Conservation (phyloP, 2,797 vertebrate genomes). For the Anguilla anguilla region DNA sequence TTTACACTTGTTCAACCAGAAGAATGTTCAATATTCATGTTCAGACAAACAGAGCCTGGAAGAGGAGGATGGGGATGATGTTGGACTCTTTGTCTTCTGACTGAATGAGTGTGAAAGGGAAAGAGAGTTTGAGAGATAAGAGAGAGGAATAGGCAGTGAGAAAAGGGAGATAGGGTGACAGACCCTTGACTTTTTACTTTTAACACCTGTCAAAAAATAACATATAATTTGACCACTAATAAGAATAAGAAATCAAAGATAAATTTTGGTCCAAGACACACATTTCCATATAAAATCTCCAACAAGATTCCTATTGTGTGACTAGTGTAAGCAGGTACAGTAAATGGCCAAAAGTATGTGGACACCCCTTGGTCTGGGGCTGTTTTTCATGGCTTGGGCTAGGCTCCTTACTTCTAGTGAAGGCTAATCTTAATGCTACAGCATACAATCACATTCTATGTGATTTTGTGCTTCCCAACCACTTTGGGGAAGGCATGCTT, state of each 20-base stretch:
- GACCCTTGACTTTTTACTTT: background rate
- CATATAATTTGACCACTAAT: background rate
- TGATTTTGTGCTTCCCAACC: too few relatives aligned
- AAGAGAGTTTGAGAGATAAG: background rate
- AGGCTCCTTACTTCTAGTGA: too few relatives aligned
- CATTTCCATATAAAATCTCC: too few relatives aligned
- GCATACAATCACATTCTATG: too few relatives aligned
- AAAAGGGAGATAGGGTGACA: background rate
- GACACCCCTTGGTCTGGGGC: too few relatives aligned
- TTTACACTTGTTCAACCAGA: constrained; percentile 75
- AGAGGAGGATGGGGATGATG: constrained; percentile 30
- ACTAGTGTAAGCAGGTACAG: too few relatives aligned
- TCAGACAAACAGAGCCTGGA: constrained; percentile 48
- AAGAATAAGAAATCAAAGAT: background rate
- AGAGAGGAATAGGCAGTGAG: background rate
- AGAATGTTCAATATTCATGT: constrained; percentile 63
- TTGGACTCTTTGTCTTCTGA: constrained; percentile 28
- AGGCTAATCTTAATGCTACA: too few relatives aligned
- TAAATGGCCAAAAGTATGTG: too few relatives aligned
- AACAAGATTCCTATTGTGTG: too few relatives aligned
- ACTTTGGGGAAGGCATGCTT: too few relatives aligned
- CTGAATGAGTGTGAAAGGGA: constrained; percentile 17
- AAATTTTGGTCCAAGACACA: too few relatives aligned
- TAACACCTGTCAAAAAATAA: background rate
- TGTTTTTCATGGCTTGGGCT: too few relatives aligned